phyloP scores from a whole-genome alignment of 2,797 vertebrate genomes.

The Pantherophis vulpinus region DNA sequence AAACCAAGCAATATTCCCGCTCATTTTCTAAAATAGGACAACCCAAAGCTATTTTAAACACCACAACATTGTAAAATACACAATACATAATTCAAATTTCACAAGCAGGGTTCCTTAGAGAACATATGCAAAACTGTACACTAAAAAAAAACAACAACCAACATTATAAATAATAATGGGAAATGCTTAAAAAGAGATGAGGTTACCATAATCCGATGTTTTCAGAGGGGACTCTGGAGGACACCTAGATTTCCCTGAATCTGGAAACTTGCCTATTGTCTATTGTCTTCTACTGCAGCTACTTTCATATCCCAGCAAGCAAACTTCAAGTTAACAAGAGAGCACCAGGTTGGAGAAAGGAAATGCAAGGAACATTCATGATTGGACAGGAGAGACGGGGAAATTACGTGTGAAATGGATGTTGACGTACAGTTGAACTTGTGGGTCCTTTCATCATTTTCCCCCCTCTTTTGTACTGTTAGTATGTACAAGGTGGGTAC shows the following conservation, averaged over 20 bases:
- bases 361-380: not conserved
- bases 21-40: constrained; percentile 9
- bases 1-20: constrained; percentile 15
- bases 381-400: not conserved
- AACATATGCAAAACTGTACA: constrained; percentile 71
- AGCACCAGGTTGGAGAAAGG: not conserved
- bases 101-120: constrained; percentile 36
- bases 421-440: not conserved
- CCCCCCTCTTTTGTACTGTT: not conserved
- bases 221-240: not conserved
- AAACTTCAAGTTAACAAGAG: not conserved
- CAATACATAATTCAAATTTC: constrained; percentile 50
- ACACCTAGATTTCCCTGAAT: not conserved
- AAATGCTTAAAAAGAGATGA: constrained; percentile 36
- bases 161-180: constrained; percentile 61
- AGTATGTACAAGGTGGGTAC: not conserved
- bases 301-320: not conserved
- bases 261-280: not conserved
- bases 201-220: not conserved
- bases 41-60: constrained; percentile 58
- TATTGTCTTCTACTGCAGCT: not conserved
- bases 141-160: not conserved
- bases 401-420: not conserved
- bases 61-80: constrained; percentile 55
- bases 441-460: not conserved